Evolutionary conservation across 2,888 invertebrate genomes (phyloP), one percentile per base, ranked within the genome.

Genomic region (Lasius platythorax): DNA sequence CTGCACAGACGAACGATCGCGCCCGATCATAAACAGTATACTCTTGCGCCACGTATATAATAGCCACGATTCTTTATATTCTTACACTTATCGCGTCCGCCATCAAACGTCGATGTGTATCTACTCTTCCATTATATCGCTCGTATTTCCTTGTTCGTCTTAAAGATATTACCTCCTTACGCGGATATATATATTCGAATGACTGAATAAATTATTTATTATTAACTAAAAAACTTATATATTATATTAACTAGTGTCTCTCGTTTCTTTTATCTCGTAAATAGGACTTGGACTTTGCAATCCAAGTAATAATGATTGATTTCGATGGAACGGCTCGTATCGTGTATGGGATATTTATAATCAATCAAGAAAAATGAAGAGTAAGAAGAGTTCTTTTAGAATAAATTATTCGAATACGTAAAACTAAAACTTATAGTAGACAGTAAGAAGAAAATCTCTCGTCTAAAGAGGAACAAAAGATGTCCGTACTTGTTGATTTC

Each of bases 91-190:
- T 82, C 82, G 40, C 50, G 79, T 11, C 28, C 63, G 50, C 81
- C 73, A 72, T 56, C 72, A 40, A 78, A 67, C 40, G 53, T 53
- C 76, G 72, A 79, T 73, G 79, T n/a, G n/a, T 53, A n/a, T 79
- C 79, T 61, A 50, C 43, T 58, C 43, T 15, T 28, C 58, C 33
- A 56, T 58, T 79, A 66, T 46, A 30, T 28, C 46, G 58, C 79
- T 58, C 74, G 79, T 46, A 61, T 79, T 72, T 72, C 33, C 58
- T 72, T 61, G 73, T 73, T 6, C 50, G 74, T 46, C 18, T 23
- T 5, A 23, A 61, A 73, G 58, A 72, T 61, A 46, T 72, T 53
- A 61, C 23, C 30, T 6, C 43, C n/a, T 37, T 3, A 23, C n/a
- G 12, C 8, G 3, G 28, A 3, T 33, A 58, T 73, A 12, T 30